phyloP scores from a whole-genome alignment of 2,888 invertebrate species.

The Cerceris ruficornis region DNA sequence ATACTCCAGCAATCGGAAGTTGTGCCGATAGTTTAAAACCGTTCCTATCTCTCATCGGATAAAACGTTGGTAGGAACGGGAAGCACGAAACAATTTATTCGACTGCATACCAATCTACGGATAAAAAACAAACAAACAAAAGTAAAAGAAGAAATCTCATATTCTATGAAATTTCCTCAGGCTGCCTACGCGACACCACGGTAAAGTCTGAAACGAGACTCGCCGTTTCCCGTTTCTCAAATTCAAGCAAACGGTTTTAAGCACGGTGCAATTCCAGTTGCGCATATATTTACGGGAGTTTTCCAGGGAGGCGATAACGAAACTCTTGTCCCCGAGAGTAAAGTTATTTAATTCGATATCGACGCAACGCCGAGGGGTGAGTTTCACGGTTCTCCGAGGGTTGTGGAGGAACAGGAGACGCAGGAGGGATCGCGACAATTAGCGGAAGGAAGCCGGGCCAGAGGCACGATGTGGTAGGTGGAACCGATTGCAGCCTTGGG shows the following conservation, averaged over 20 bases:
- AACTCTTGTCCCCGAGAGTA: slow-evolving; percentile 25
- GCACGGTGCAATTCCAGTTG: slow-evolving; percentile 31
- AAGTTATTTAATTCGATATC: slow-evolving; percentile 60
- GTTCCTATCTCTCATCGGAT: too few relatives aligned
- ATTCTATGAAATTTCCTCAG: too few relatives aligned
- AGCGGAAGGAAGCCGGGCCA: slow-evolving; percentile 27
- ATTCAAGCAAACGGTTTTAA: background rate
- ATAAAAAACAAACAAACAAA: too few relatives aligned
- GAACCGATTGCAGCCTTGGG: background rate
- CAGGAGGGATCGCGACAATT: slow-evolving; percentile 33
- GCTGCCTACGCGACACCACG: too few relatives aligned
- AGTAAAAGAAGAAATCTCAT: too few relatives aligned
- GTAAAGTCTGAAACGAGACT: too few relatives aligned
- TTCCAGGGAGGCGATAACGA: slow-evolving; percentile 30
- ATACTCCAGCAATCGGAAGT: too few relatives aligned
- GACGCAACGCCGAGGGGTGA: slow-evolving; percentile 8
- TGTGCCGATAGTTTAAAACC: too few relatives aligned
- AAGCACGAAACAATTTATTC: too few relatives aligned
- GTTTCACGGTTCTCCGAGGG: slow-evolving; percentile 27
- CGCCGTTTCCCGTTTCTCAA: background rate
- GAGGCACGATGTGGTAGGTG: background rate
- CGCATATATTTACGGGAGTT: slow-evolving; percentile 40
- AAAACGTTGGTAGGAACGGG: too few relatives aligned
- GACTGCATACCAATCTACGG: too few relatives aligned
- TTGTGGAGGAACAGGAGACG: background rate